A percentile compares a stretch with the other conserved stretches of the same genome.
Conservation (phyloP, 2,888 invertebrate species). For the Pollenia amentaria region DNA sequence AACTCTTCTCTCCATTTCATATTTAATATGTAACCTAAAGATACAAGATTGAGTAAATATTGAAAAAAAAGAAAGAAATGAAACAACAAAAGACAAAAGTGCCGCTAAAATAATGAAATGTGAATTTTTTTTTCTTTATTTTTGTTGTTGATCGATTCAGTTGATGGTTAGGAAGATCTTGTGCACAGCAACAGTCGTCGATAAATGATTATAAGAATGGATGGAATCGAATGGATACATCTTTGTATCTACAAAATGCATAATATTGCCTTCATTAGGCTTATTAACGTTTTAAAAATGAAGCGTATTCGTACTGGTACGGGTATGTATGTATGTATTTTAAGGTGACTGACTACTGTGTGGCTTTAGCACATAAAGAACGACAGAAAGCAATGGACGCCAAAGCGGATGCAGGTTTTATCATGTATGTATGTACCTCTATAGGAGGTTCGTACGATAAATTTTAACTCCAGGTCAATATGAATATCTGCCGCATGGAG, state of each 20-base stretch:
- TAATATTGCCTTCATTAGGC: slow-evolving; percentile 66
- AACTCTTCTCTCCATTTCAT: neutral
- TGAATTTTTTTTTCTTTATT: slow-evolving; percentile 22
- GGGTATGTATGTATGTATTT: slow-evolving; percentile 3
- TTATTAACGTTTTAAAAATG: slow-evolving; percentile 61
- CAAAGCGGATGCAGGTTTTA: neutral
- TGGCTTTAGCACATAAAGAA: slow-evolving; percentile 3
- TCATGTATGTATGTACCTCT: neutral
- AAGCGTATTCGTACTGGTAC: neutral
- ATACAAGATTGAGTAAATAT: slow-evolving; percentile 48
- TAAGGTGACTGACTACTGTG: slow-evolving; percentile 61
- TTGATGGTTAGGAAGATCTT: slow-evolving; percentile 10
- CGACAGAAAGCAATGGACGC: neutral
- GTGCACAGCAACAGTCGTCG: neutral
- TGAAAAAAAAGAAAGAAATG: slow-evolving; percentile 40
- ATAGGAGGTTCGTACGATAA: slow-evolving; percentile 2
- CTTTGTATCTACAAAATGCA: slow-evolving; percentile 47
- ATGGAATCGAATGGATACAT: slow-evolving; percentile 49
- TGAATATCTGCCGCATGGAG: no score
- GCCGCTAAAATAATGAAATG: slow-evolving; percentile 68
- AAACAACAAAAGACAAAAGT: slow-evolving; percentile 58
- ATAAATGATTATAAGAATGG: neutral
- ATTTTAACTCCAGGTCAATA: no score
- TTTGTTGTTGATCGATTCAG: neutral
- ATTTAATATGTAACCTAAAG: neutral